These are phyloP conservation scores for Clytia hemisphaerica DNA, from an alignment of 30 jellyfish, hydroid and myxozoan species.

Conservation along the genomic window DNA sequence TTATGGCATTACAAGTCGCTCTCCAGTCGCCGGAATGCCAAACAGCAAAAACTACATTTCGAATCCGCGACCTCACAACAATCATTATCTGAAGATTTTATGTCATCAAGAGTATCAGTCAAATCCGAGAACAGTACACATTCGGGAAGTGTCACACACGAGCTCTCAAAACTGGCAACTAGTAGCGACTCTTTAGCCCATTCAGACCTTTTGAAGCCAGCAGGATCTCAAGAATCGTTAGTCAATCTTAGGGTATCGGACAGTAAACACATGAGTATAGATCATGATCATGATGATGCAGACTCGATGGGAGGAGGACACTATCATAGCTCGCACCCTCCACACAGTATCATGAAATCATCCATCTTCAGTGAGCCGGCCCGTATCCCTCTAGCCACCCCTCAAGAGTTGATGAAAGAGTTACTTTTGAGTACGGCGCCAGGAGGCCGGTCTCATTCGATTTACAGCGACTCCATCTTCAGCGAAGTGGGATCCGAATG, in stretches of 20 bases:
- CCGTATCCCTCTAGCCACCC: constrained; percentile 64
- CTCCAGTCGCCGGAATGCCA: constrained; percentile 2
- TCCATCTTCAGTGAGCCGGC: constrained; percentile 71
- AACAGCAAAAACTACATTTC: constrained; percentile 2
- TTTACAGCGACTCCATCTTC: constrained; percentile 78
- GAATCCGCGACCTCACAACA: constrained; percentile 27
- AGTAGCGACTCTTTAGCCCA: constrained; percentile 39
- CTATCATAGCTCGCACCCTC: too few species aligned
- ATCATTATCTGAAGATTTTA: constrained; percentile 47
- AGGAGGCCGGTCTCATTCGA: constrained; percentile 40
- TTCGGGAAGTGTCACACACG: constrained; percentile 24
- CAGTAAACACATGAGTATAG: constrained; percentile 17
- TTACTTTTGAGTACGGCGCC: constrained; percentile 62
- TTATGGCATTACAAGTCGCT: constrained; percentile 72
- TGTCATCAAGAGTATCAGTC: constrained; percentile 80
- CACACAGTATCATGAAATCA: not conserved
- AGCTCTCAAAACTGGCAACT: constrained; percentile 26
- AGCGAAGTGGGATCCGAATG: constrained; percentile 98
- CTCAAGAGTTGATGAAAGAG: constrained; percentile 88
- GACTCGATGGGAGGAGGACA: not conserved
- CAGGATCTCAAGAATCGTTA: constrained; percentile 44
- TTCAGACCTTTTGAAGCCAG: constrained; percentile 33
- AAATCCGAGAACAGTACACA: constrained; percentile 26
- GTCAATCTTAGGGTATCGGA: constrained; percentile 28
- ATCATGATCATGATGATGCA: not conserved